Evolutionary conservation across 37 sponge, comb jelly and placozoan genomes (phyloP), one percentile per base, ranked within the genome.

Genomic region (Beroe ovata): DNA sequence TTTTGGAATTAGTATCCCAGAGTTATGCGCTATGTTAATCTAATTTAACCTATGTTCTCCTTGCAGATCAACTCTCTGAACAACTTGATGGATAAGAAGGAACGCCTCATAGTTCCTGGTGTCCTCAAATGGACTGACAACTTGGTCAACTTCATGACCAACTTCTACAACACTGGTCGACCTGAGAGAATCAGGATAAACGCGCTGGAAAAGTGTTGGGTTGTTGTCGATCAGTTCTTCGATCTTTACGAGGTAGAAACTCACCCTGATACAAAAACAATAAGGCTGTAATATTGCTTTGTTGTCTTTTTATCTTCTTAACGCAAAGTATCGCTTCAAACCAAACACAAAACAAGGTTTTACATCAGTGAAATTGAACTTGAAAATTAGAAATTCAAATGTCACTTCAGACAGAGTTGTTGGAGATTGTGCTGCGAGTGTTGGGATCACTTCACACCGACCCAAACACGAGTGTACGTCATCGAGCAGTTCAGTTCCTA

Each of bases 141-240:
- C 28, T 54, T 77, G 47, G 84, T 42, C 26, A 30, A 77, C 54
- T 77, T 77, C 28, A 39, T 77, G 54, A 8, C 41, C 1, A 35
- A 77, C 84, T 77, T 77, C 47, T 42, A 77, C 54, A 21, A 22
- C 54, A 39, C 84, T 22, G 41, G 22, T 54, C 3, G 84, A 40
- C 84, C 84, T 1, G 84, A 77, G 47, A n/a, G 84, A 54, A 77
- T 77, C n/a, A 38, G 84, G 84, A 77, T 39, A 1, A 42, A 77
- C 84, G 84, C 84, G 23, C 84, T 77, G 47, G 84, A 77, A 35
- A 39, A 77, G 84, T 77, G 84, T 29, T 42, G 84, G 84, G 84
- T 1, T 6, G 84, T 77, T 42, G 84, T 77, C 54, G 84, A 77
- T 28, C 84, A 77, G 84, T 77, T 77, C 84, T 77, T 32, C 21